Conservation (phyloP, 2,113 vertebrate species). For the Stercorarius parasiticus region DNA sequence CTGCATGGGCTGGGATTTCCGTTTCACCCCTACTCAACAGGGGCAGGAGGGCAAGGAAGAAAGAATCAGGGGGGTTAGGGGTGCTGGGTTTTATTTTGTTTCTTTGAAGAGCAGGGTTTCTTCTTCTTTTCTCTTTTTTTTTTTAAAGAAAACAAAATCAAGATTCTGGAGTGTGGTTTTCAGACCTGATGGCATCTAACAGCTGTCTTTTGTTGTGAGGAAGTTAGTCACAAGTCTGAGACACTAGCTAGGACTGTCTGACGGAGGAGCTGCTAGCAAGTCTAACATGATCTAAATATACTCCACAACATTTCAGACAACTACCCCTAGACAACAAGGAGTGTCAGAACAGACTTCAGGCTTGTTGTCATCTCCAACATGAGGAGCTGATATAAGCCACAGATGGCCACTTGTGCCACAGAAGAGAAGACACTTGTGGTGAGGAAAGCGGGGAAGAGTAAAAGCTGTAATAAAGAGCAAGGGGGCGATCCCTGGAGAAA, state of each 20-base stretch:
- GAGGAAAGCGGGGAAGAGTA: not conserved
- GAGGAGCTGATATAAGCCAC: not conserved
- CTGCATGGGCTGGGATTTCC: not conserved
- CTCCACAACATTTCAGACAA: not conserved
- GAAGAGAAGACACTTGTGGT: not conserved
- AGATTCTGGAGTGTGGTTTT: constrained; percentile 38
- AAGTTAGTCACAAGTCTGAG: constrained; percentile 33
- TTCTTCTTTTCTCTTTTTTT: not conserved
- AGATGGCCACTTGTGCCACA: not conserved
- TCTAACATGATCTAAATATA: not conserved
- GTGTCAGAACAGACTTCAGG: not conserved
- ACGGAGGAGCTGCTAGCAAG: not conserved
- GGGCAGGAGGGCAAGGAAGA: not conserved
- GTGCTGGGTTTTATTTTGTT: not conserved
- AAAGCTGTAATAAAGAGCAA: not conserved
- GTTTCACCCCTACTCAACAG: not conserved
- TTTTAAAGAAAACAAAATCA: not conserved
- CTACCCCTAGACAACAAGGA: not conserved
- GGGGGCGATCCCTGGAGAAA: not conserved
- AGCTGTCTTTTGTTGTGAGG: constrained; percentile 39
- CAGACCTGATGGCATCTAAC: constrained; percentile 22
- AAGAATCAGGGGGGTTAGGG: not conserved
- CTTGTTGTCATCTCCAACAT: not conserved
- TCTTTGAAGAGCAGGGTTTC: not conserved
- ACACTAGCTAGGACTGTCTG: not conserved